These are phyloP conservation scores for Garrulus glandarius DNA, from an alignment of 2,797 vertebrate species.

Conservation along the genomic window DNA sequence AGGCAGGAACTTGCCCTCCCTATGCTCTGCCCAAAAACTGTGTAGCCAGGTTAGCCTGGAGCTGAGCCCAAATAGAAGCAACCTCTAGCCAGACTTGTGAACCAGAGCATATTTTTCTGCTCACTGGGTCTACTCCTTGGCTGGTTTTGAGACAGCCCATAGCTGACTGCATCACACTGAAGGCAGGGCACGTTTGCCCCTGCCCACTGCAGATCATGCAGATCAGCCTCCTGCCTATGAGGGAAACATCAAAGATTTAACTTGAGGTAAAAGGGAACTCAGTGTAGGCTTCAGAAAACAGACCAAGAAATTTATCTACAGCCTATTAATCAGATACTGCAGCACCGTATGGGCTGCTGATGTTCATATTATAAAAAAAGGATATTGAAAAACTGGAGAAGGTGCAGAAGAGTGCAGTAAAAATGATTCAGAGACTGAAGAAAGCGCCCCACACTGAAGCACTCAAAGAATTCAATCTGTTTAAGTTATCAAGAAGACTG, in stretches of 20 bases:
- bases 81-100: background rate
- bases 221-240: background rate
- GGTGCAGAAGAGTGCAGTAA: slow-evolving; percentile 39
- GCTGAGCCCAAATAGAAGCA: background rate
- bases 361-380: slow-evolving; percentile 27
- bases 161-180: background rate
- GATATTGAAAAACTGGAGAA: slow-evolving; percentile 67
- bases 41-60: background rate
- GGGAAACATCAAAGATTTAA: background rate
- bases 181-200: background rate
- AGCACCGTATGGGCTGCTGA: background rate
- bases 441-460: background rate
- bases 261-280: background rate
- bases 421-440: slow-evolving; percentile 57
- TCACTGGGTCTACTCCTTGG: accelerated
- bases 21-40: background rate
- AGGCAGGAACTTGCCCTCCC: background rate
- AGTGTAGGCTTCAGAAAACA: background rate
- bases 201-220: background rate
- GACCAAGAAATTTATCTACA: background rate
- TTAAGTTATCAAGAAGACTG: slow-evolving; percentile 53
- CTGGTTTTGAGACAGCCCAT: background rate
- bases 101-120: background rate
- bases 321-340: background rate
- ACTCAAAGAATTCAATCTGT: slow-evolving; percentile 49